These are phyloP conservation scores for Panurus biarmicus DNA, from an alignment of 2,113 vertebrate genomes.

Conservation along the genomic window DNA sequence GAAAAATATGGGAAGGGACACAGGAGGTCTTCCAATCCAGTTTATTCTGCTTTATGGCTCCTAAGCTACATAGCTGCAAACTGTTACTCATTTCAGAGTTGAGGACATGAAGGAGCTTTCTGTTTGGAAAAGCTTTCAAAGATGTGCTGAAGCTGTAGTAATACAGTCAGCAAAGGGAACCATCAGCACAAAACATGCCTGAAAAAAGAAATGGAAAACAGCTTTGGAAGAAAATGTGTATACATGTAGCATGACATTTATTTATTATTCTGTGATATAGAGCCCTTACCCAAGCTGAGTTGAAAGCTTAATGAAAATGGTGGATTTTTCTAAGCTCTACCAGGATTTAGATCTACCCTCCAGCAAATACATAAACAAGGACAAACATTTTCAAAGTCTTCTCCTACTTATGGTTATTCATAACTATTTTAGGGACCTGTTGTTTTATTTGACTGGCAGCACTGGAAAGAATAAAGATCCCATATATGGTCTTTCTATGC, in stretches of 20 bases:
- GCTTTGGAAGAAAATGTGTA: constrained; percentile 31
- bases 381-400: constrained; percentile 35
- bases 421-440: constrained; percentile 35
- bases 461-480: not conserved
- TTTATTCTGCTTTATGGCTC: not conserved
- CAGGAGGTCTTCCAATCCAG: not conserved
- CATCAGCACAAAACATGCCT: constrained; percentile 19
- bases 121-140: constrained; percentile 40
- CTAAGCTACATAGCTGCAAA: constrained; percentile 5
- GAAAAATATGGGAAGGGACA: not conserved
- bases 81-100: not conserved
- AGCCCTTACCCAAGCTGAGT: constrained; percentile 24
- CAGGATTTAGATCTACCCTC: constrained; percentile 35
- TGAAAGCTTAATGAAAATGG: constrained; percentile 37
- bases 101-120: constrained; percentile 18
- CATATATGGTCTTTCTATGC: not conserved
- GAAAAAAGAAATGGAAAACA: constrained; percentile 54
- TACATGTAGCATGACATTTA: constrained; percentile 44
- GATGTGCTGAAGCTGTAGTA: constrained; percentile 10
- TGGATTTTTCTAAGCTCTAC: constrained; percentile 43
- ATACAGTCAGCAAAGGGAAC: constrained; percentile 3
- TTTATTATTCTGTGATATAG: constrained; percentile 42
- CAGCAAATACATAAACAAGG: constrained; percentile 38
- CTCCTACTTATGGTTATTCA: constrained; percentile 21
- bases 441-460: constrained; percentile 39